A percentile compares a stretch with the other conserved stretches of the same genome.
These are phyloP conservation scores for Ifrita kowaldi DNA, from an alignment of 2,113 vertebrate species.

Conservation along the genomic window DNA sequence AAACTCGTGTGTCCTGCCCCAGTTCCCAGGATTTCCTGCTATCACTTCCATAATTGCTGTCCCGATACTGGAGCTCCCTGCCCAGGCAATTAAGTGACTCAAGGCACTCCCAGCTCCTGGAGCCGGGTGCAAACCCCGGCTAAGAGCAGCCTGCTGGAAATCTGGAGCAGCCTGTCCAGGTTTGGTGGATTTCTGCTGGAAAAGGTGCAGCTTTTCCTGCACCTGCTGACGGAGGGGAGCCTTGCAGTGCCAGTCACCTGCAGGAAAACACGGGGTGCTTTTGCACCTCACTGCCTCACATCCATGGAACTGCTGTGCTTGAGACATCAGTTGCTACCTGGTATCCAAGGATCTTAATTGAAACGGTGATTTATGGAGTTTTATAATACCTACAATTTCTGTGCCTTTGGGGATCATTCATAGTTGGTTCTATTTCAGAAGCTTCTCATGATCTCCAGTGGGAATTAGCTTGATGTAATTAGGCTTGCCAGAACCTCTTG, in stretches of 20 bases:
- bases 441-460: background rate
- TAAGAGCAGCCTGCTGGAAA: background rate
- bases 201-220: background rate
- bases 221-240: background rate
- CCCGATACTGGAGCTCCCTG: background rate
- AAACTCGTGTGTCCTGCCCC: background rate
- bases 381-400: background rate
- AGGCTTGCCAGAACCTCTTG: background rate
- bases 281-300: fast-evolving
- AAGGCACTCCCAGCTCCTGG: background rate
- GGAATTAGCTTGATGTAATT: background rate
- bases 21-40: background rate
- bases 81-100: background rate
- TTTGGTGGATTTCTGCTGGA: background rate
- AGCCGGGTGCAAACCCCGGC: background rate
- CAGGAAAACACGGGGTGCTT: fast-evolving
- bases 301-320: background rate
- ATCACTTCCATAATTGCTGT: background rate
- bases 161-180: background rate
- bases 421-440: background rate
- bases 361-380: background rate
- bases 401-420: background rate
- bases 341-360: background rate
- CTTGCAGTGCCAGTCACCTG: background rate
- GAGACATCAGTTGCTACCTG: background rate